Conservation (phyloP, 2,113 vertebrate species). For the Trinectes maculatus region DNA sequence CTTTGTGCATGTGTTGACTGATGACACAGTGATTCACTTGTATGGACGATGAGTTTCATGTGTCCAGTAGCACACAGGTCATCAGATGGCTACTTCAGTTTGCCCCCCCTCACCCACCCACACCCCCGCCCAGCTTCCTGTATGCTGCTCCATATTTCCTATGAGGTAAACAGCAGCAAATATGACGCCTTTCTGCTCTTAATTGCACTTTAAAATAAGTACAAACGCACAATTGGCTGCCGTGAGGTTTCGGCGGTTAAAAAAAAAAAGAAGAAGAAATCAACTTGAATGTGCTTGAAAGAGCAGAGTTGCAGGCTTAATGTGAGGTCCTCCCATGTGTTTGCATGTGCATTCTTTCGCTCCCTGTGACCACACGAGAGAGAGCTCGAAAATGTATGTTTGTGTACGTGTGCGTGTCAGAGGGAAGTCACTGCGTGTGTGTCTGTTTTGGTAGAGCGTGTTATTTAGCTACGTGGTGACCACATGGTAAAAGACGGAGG, state of each 20-base stretch:
- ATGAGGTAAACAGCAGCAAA: slow-evolving; percentile 41
- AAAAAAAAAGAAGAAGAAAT: slow-evolving; percentile 38
- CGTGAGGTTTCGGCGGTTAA: slow-evolving; percentile 59
- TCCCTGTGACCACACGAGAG: slow-evolving; percentile 56
- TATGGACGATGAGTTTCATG: slow-evolving; percentile 1
- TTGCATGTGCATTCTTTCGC: slow-evolving; percentile 52
- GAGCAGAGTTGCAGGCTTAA: slow-evolving; percentile 48
- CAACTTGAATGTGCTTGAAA: slow-evolving; percentile 57
- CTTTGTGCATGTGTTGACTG: not conserved
- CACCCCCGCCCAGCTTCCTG: no score
- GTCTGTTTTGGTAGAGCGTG: slow-evolving; percentile 56
- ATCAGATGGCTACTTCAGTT: slow-evolving; percentile 29
- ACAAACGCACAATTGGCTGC: slow-evolving; percentile 64
- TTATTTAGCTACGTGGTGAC: slow-evolving; percentile 50
- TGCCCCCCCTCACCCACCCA: no score
- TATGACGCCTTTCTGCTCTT: slow-evolving; percentile 47
- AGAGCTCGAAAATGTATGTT: slow-evolving; percentile 40
- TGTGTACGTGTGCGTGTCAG: slow-evolving; percentile 32
- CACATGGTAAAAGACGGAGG: slow-evolving; percentile 44
- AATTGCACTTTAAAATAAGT: slow-evolving; percentile 71
- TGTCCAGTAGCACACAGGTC: not conserved
- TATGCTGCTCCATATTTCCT: slow-evolving; percentile 30
- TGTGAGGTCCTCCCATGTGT: slow-evolving; percentile 74
- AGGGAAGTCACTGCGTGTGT: slow-evolving; percentile 10
- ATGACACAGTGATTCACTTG: slow-evolving; percentile 12